Conservation (phyloP, 2,113 vertebrate species). For the Bubo bubo region DNA sequence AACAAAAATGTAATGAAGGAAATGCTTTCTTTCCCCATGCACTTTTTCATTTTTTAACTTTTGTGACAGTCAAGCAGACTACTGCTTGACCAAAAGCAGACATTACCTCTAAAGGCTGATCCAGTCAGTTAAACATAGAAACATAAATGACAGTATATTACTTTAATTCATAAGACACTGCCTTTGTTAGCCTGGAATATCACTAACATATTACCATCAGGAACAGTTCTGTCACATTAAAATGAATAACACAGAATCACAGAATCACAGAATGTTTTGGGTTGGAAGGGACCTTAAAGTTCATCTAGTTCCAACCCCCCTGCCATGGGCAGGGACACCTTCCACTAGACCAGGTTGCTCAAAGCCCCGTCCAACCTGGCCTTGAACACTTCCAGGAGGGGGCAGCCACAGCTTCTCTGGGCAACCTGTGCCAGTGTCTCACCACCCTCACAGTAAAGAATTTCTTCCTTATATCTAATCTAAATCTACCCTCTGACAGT, state of each 20-base stretch:
- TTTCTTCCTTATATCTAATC: too few species aligned
- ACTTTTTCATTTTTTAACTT: background rate
- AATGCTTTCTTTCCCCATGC: background rate
- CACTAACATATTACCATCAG: background rate
- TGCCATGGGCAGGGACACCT: too few species aligned
- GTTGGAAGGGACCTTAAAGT: too few species aligned
- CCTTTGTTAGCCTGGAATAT: background rate
- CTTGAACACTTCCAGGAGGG: too few species aligned
- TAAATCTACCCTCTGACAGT: too few species aligned
- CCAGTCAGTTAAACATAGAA: background rate
- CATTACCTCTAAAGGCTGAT: background rate
- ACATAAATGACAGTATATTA: background rate
- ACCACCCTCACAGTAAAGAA: too few species aligned
- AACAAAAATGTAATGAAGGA: background rate
- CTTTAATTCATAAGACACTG: background rate
- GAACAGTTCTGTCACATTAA: background rate
- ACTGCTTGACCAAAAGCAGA: background rate
- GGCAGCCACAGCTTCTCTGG: too few species aligned
- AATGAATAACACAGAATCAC: background rate
- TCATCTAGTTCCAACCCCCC: too few species aligned
- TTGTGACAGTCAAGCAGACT: background rate
- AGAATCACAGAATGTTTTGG: too few species aligned
- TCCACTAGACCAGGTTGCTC: too few species aligned
- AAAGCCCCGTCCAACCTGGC: too few species aligned
- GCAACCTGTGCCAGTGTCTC: too few species aligned